These are phyloP conservation scores for Montipora efflorescens DNA, from an alignment of 64 coral and sea anemone species.

Conservation along the genomic window DNA sequence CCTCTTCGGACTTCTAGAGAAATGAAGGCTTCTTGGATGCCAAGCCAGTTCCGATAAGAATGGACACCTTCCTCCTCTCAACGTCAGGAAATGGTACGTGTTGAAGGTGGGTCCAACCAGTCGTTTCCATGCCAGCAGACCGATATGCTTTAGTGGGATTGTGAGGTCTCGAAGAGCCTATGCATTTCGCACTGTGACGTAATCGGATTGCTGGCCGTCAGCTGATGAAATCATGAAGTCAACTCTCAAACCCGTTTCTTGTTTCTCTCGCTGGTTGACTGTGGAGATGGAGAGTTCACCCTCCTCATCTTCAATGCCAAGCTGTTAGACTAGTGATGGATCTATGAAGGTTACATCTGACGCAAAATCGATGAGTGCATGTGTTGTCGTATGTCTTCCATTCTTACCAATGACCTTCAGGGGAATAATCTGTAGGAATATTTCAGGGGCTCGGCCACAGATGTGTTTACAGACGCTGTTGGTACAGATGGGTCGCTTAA, in stretches of 20 bases:
- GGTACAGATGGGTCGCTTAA: neutral
- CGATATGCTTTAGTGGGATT: neutral
- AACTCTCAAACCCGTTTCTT: no score
- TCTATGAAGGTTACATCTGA: neutral
- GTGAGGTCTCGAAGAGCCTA: neutral
- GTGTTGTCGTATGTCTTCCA: no score
- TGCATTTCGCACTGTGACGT: neutral
- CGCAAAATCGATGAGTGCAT: neutral
- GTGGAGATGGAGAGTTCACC: neutral
- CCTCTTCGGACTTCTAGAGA: constrained; percentile 12
- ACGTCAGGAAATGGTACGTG: constrained; percentile 43
- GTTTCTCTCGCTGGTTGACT: neutral
- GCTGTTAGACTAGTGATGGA: neutral
- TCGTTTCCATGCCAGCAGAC: neutral
- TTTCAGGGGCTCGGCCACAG: no score
- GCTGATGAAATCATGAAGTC: no score
- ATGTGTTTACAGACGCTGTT: neutral
- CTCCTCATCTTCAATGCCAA: neutral
- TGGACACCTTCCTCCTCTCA: constrained; percentile 25
- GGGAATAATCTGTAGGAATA: no score
- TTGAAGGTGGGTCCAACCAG: constrained; percentile 33
- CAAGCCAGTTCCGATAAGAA: constrained; percentile 10
- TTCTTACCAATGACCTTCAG: no score
- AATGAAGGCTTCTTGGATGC: neutral
- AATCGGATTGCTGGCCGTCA: no score